Base-by-base conservation (phyloP, 2,797 vertebrate species). In the Macrochelys suwanniensis region DNA sequence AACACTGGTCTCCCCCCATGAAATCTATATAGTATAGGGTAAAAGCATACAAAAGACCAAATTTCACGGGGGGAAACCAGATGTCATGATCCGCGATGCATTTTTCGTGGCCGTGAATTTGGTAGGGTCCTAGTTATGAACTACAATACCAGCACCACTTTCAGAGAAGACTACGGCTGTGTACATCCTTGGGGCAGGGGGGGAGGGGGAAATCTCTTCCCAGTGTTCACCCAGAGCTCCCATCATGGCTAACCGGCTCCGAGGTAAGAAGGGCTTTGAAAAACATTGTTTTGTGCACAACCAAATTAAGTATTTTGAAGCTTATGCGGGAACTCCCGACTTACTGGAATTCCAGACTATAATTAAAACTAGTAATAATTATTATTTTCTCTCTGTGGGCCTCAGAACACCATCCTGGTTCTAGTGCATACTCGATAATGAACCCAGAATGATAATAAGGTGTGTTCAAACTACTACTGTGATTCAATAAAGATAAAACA, bases 281-380 rank as follows among this genome's bases (percentile, higher is more conserved):
- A 88, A 84, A 71, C 23, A 79, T 4, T 3, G 45, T 8, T 74
- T 11, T 2, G 3, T 51, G 56, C 7, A 56, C 65, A 25, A 88
- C 2, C 5, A 45, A 49, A 91, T 89, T 3, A 88, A 33, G 37
- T 47, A 51, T n/a, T 89, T 77, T 56, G 26, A 87, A 94, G 50
- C 53, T 25, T 51, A 19, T 31, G 16, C 7, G 88, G 84, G 51
- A 93, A 59, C 74, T 79, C 74, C 77, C 31, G 65, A 4, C 26
- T 82, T 33, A 56, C 2, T 86, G n/a, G 71, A 61, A 94, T 85
- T 1, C 1, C 45, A 77, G 45, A 16, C 17, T 74, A 54, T 87
- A 26, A 81, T 61, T 84, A 85, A 94, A 95, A 51, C 7, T 37
- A 94, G 19, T 45, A 85, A 77, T 65, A 85, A 33, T 77, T 90